A percentile compares a stretch with the other conserved stretches of the same genome.
These are phyloP conservation scores for Phrynocephalus forsythii DNA, from an alignment of 2,797 vertebrate genomes.

Conservation along the genomic window DNA sequence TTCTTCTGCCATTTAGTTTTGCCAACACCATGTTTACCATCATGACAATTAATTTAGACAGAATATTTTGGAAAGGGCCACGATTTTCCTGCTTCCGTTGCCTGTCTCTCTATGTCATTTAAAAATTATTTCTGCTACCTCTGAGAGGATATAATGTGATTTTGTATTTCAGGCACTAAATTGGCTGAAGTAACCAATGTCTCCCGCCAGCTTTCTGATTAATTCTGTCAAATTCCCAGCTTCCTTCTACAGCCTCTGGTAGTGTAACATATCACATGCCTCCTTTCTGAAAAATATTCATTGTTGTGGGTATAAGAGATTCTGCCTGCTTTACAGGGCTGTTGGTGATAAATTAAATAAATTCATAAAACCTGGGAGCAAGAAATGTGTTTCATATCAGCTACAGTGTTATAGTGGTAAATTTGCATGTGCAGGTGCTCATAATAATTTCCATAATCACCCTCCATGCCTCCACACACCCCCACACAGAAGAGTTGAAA, in stretches of 20 bases:
- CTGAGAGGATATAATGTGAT: background rate
- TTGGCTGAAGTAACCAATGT: background rate
- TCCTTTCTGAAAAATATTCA: background rate
- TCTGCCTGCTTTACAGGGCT: background rate
- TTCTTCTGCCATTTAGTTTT: background rate
- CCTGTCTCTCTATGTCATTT: background rate
- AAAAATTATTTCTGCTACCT: background rate
- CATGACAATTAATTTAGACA: background rate
- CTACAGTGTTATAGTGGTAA: background rate
- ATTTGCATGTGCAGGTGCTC: too few relatives aligned
- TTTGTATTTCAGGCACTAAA: background rate
- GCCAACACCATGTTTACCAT: background rate
- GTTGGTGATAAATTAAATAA: background rate
- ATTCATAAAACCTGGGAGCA: too few relatives aligned
- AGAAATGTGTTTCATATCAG: background rate
- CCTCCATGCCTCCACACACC: too few relatives aligned
- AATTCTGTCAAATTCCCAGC: background rate
- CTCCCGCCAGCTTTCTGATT: background rate
- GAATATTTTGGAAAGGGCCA: background rate
- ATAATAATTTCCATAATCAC: too few relatives aligned
- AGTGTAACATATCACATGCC: background rate
- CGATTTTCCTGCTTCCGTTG: background rate
- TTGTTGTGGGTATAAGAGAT: background rate
- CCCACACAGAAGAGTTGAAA: too few relatives aligned
- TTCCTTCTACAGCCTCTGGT: background rate